These are phyloP conservation scores for Stegodyphus dumicola DNA, from an alignment of 1,140 invertebrate genomes.

Conservation along the genomic window DNA sequence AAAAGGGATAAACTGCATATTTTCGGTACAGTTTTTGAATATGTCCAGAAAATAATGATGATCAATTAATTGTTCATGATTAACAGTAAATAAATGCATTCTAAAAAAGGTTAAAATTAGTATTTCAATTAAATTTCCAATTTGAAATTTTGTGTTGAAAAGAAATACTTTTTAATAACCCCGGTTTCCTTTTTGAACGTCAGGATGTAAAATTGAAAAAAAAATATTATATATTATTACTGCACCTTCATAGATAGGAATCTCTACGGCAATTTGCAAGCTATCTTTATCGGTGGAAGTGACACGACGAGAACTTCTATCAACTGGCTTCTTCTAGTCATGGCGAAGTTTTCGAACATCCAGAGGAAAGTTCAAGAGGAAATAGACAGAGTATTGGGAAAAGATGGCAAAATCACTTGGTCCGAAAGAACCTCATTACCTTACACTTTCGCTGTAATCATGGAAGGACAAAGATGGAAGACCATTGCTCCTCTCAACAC, in stretches of 20 bases:
- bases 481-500: constrained; percentile 63
- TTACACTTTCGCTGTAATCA: constrained; percentile 64
- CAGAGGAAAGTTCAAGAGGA: constrained; percentile 66
- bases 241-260: constrained; percentile 27
- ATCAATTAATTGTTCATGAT: too few relatives aligned
- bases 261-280: constrained; percentile 58
- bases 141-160: too few relatives aligned
- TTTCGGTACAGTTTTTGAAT: too few relatives aligned
- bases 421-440: constrained; percentile 61
- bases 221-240: too few relatives aligned
- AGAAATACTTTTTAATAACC: too few relatives aligned
- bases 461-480: constrained; percentile 64
- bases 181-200: too few relatives aligned
- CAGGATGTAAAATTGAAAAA: too few relatives aligned
- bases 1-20: too few relatives aligned
- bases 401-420: constrained; percentile 60
- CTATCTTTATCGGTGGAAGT: constrained; percentile 65
- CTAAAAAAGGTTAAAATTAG: too few relatives aligned
- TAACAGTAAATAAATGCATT: too few relatives aligned
- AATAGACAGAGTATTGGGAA: constrained; percentile 65
- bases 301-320: constrained; percentile 68
- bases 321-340: constrained; percentile 65
- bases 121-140: too few relatives aligned
- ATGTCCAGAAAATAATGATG: too few relatives aligned
- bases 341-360: constrained; percentile 66